phyloP scores from a whole-genome alignment of 2,888 invertebrate genomes.

The Leptopterna dolabrata region DNA sequence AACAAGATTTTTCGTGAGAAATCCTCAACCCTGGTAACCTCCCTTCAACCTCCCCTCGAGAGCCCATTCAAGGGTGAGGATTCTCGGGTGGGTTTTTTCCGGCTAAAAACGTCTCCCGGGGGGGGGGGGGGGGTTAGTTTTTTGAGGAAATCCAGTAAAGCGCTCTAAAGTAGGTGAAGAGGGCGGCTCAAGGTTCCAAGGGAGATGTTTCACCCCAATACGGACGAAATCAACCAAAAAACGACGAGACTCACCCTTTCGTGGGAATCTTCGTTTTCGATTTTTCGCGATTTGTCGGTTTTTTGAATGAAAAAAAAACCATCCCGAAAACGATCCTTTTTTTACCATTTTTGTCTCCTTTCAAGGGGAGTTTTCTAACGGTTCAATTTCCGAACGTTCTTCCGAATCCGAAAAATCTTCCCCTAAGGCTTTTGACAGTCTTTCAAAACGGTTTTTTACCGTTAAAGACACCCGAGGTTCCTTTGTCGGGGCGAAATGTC shows the following conservation, averaged over 20 bases:
- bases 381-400: not conserved
- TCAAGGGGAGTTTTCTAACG: not conserved
- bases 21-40: not conserved
- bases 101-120: not conserved
- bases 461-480: not conserved
- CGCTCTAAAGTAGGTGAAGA: not conserved
- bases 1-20: conserved; percentile 3
- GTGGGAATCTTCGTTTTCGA: not conserved
- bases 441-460: not conserved
- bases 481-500: not conserved
- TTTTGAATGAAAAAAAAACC: not conserved
- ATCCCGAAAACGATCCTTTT: not conserved
- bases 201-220: not conserved
- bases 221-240: not conserved
- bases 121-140: not conserved
- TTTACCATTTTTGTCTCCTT: not conserved
- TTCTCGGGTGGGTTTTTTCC: not conserved
- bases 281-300: not conserved
- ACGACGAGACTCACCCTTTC: conserved; percentile 8
- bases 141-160: not conserved
- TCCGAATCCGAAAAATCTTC: not conserved
- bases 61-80: not conserved
- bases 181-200: not conserved
- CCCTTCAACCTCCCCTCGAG: not conserved
- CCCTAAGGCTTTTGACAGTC: not conserved